phyloP scores from a whole-genome alignment of 2,797 vertebrate species.

The Trichosurus vulpecula region DNA sequence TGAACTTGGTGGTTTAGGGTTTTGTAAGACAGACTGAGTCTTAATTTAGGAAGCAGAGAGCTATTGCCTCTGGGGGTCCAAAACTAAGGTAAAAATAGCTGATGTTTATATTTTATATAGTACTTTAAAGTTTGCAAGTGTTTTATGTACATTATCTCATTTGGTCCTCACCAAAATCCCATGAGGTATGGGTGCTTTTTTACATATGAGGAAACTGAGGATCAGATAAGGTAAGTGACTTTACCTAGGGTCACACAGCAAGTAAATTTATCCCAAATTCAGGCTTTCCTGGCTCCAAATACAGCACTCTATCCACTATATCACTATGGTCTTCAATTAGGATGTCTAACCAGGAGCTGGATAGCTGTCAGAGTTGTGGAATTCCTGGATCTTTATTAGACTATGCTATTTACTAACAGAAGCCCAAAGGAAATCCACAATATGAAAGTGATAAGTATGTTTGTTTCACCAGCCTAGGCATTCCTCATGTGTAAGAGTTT shows the following conservation, averaged over 20 bases:
- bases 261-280: not conserved
- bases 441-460: not conserved
- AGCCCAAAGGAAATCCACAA: slow-evolving; percentile 17
- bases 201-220: not conserved
- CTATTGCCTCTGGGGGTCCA: not conserved
- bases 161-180: not conserved
- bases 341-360: not conserved
- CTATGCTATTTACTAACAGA: slow-evolving; percentile 34
- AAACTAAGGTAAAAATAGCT: not conserved
- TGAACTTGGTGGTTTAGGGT: not conserved
- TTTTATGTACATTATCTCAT: not conserved
- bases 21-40: not conserved
- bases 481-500: slow-evolving; percentile 13
- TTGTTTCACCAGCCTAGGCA: slow-evolving; percentile 45
- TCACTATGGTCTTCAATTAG: not conserved
- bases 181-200: not conserved
- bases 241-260: not conserved
- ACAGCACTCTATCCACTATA: not conserved
- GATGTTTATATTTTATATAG: not conserved
- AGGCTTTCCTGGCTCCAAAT: not conserved
- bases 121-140: not conserved
- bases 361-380: slow-evolving; percentile 23
- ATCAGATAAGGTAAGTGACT: not conserved
- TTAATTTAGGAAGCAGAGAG: not conserved
- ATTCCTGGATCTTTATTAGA: slow-evolving; percentile 42